Base-by-base conservation (phyloP, 2,797 vertebrate species). In the Rhabdomys pumilio region DNA sequence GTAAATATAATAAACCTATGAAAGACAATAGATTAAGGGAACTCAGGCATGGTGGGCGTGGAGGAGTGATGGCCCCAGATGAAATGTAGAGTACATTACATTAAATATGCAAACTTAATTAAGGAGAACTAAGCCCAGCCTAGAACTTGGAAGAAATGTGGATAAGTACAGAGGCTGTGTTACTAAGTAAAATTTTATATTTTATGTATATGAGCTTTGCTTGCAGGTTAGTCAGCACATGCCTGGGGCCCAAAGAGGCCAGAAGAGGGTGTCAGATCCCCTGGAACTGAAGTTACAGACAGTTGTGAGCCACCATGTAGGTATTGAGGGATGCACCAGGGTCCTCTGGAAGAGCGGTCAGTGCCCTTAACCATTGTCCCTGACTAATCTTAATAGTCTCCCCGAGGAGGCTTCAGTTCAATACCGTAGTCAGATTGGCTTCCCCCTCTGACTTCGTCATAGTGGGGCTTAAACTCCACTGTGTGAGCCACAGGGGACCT, bases 61-160 rank as follows among this genome's bases (percentile, higher is more conserved):
- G 12, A 77, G 41, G 15, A 47, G 4, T 41, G 24, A 61, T 44
- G 15, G 19, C 24, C 57, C 24, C 38, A 17, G 19, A 22, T 47
- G 2, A 10, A 22, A 20, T 41, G n/a, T 63, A 38, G 72, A 82
- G 79, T 65, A 65, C 73, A 41, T 77, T 41, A 6, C 79, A 53
- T 79, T 91, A 94, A 87, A 91, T n/a, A 53, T n/a, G 20, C 15
- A 73, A 50, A 86, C 72, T 79, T 47, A 90, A 75, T 17, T 20
- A 89, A 29, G 44, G 24, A 81, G 63, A 87, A 50, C 38, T 82
- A 3, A n/a, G 17, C 17, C 29, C 24, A 2, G 10, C 81, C 19
- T 63, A 79, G 72, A 95, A 84, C 41, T 31, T 44, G 34, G 75
- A 85, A 63, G 75, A 92, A 90, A 83, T 75, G 6, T 53, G 0